phyloP scores from a whole-genome alignment of 2,113 vertebrate species.

The Dendropsophus ebraccatus region DNA sequence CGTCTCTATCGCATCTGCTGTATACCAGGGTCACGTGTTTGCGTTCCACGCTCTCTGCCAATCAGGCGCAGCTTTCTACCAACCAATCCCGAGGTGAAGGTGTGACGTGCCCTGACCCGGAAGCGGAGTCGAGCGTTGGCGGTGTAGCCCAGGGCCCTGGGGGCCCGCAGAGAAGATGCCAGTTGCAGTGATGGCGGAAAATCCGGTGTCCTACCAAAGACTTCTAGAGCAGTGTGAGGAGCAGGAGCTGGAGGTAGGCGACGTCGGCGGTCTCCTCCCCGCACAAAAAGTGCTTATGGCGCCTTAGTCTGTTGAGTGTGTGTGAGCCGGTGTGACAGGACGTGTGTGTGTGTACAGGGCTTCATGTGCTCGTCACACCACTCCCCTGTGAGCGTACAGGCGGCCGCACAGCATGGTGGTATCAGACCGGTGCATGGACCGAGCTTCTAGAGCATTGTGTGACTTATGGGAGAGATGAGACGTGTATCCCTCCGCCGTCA shows the following conservation, averaged over 20 bases:
- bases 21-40: neutral
- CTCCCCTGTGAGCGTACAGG: neutral
- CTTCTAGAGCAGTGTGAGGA: conserved; percentile 91
- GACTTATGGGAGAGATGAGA: neutral
- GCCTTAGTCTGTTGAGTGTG: too few species aligned
- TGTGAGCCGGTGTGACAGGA: neutral
- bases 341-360: neutral
- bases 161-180: conserved; percentile 79
- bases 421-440: neutral
- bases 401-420: neutral
- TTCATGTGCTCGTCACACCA: neutral
- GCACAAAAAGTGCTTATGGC: neutral
- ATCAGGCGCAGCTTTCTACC: neutral
- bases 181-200: conserved; percentile 87
- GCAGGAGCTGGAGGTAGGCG: conserved; percentile 89
- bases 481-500: neutral
- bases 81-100: neutral
- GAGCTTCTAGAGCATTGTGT: too few species aligned
- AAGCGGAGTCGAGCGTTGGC: conserved; percentile 4
- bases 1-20: too few species aligned
- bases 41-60: conserved; percentile 18
- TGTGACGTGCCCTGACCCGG: conserved; percentile 12
- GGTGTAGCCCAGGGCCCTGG: neutral
- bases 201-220: conserved; percentile 79
- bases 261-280: neutral